phyloP scores from a whole-genome alignment of 2,888 invertebrate species.

The Germaria angustata region DNA sequence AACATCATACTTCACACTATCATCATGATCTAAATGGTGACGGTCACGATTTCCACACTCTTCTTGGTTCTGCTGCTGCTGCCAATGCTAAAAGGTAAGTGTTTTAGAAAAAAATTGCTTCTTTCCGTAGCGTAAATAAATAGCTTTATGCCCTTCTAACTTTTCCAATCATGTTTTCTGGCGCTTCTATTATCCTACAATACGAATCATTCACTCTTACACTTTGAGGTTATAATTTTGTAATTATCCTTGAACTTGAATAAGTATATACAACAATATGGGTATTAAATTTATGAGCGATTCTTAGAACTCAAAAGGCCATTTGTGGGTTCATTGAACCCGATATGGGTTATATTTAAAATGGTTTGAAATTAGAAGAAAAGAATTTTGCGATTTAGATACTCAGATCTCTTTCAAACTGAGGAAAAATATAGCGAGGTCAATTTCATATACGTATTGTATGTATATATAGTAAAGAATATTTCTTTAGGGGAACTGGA shows the following conservation, averaged over 20 bases:
- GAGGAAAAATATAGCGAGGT: too few relatives aligned
- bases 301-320: background rate
- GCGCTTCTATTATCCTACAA: background rate
- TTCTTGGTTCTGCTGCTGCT: slow-evolving; percentile 70
- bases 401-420: too few relatives aligned
- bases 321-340: background rate
- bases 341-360: background rate
- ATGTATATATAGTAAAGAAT: too few relatives aligned
- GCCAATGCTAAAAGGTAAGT: slow-evolving; percentile 76
- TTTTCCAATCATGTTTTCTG: background rate
- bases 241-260: slow-evolving; percentile 62
- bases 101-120: slow-evolving; percentile 10
- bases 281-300: background rate
- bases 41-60: slow-evolving; percentile 64
- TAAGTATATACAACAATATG: background rate
- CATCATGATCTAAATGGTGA: slow-evolving; percentile 67
- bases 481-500: too few relatives aligned
- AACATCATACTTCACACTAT: slow-evolving; percentile 61
- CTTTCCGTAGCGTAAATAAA: too few relatives aligned
- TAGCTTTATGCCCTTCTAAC: too few relatives aligned
- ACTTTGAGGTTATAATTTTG: slow-evolving; percentile 34
- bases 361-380: background rate
- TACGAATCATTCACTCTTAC: slow-evolving; percentile 26
- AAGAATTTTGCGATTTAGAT: too few relatives aligned
- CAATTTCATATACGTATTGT: too few relatives aligned